Evolutionary conservation across 2,888 invertebrate genomes (phyloP), one percentile per base, ranked within the genome.

Genomic region (Platycheirus rosarum): DNA sequence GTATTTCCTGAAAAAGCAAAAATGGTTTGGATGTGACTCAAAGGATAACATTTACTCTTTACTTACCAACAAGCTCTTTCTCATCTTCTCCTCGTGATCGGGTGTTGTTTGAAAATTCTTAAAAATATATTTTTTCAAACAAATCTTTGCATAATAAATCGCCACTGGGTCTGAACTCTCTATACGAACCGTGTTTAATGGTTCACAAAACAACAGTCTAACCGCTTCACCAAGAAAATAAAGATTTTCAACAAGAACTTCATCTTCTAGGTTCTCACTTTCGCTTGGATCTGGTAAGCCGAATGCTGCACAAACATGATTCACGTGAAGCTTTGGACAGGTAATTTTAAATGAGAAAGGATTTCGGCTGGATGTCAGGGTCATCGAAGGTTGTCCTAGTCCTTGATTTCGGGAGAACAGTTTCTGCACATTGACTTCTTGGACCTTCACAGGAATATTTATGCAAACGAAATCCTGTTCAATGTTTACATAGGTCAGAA

Each of bases 1-100:
- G 88, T 4, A 86, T 74, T 84, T 87, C 87, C 89, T 89, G 40
- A n/a, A n/a, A n/a, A n/a, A n/a, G n/a, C n/a, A n/a, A n/a, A n/a
- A n/a, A n/a, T n/a, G n/a, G n/a, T n/a, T n/a, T n/a, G n/a, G n/a
- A n/a, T n/a, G n/a, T 51, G 68, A 75, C 79, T 46, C 46, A 42
- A 57, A 11, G 0, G 18, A 46, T 20, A 23, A 40, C 13, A 37
- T 8, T 60, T 44, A 20, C 9, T 3, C 20, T 0, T 8, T n/a
- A 8, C 18, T 65, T 65, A 69, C 48, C 53, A 73, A 44, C 9
- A 68, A 6, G 0, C 8, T 70, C 16, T 42, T 82, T 3, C 42
- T 48, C 1, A 77, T n/a, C 1, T 8, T 55, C 2, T 37, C 55
- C 13, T 13, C 13, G n/a, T 57, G 44, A 8, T 63, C 63, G 2